Evolutionary conservation across 2,888 invertebrate genomes (phyloP).

Genomic region (Pyrochroa serraticornis): DNA sequence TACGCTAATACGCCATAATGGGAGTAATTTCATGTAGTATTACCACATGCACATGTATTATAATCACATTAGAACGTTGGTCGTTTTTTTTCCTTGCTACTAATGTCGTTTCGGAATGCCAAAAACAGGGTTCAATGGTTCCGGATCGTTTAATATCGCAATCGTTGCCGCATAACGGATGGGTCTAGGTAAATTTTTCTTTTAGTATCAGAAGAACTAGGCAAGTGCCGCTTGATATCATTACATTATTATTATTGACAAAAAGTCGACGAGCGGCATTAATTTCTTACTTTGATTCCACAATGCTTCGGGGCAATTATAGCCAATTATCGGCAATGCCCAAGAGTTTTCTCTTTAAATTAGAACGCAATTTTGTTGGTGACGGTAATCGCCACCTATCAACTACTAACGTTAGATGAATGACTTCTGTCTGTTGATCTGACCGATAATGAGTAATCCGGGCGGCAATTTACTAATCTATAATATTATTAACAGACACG

Average conservation of each 20-base stretch:
- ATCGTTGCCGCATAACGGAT: conserved; percentile 29
- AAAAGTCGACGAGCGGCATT: not conserved
- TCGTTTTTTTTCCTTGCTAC: conserved; percentile 15
- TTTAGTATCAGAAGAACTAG: too few species aligned
- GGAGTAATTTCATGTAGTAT: conserved; percentile 46
- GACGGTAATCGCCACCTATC: conserved; percentile 23
- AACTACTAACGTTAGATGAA: conserved; percentile 14
- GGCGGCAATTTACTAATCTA: conserved; percentile 36
- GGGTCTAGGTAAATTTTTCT: conserved; percentile 9
- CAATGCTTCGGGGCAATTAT: conserved; percentile 5
- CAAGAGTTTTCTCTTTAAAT: conserved; percentile 1
- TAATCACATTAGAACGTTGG: conserved; percentile 43
- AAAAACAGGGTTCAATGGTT: conserved; percentile 30
- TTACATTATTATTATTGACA: too few species aligned
- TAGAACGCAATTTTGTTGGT: conserved; percentile 19
- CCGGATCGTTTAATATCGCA: conserved; percentile 27
- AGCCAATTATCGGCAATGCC: conserved; percentile 13
- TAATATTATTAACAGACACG: conserved; percentile 40
- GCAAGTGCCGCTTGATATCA: too few species aligned
- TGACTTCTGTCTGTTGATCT: conserved; percentile 20
- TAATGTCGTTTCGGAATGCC: conserved; percentile 27
- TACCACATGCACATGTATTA: conserved; percentile 45
- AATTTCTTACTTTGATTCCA: conserved; percentile 1
- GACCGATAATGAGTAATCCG: conserved; percentile 35
- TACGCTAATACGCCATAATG: conserved; percentile 46